Evolutionary conservation across 2,113 vertebrate genomes (phyloP).

Genomic region (Natator depressus): DNA sequence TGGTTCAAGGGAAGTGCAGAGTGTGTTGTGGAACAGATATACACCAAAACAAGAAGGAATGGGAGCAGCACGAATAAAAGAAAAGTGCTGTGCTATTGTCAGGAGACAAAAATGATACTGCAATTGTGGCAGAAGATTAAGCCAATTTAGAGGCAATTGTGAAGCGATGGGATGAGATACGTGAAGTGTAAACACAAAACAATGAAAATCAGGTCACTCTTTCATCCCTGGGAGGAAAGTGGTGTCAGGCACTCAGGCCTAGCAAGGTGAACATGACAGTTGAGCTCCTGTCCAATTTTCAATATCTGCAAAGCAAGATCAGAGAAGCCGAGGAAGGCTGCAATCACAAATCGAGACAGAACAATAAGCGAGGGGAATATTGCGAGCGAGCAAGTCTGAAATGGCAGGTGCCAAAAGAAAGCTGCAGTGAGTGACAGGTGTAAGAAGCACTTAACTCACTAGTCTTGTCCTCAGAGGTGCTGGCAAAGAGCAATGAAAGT

Average conservation of each 20-base stretch:
- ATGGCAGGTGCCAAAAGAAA: neutral
- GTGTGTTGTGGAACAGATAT: neutral
- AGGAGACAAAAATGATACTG: neutral
- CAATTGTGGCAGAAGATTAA: neutral
- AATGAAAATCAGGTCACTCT: neutral
- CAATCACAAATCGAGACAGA: neutral
- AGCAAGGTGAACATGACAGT: neutral
- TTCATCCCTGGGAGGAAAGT: neutral
- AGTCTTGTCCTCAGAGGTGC: neutral
- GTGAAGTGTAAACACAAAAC: neutral
- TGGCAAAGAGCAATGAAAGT: neutral
- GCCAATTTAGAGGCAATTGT: neutral
- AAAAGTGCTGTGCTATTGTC: neutral
- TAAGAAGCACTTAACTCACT: neutral
- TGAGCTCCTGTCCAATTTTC: neutral
- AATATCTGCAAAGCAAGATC: neutral
- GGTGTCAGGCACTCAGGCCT: neutral
- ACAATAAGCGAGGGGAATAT: neutral
- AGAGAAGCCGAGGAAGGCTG: neutral
- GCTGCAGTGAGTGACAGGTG: neutral
- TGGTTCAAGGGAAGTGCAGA: neutral
- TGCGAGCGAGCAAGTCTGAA: neutral
- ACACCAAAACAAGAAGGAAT: neutral
- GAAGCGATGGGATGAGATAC: neutral
- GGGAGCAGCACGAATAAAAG: neutral